These are phyloP conservation scores for Conchocele bisecta DNA, from an alignment of 2,888 invertebrate species.

Conservation along the genomic window DNA sequence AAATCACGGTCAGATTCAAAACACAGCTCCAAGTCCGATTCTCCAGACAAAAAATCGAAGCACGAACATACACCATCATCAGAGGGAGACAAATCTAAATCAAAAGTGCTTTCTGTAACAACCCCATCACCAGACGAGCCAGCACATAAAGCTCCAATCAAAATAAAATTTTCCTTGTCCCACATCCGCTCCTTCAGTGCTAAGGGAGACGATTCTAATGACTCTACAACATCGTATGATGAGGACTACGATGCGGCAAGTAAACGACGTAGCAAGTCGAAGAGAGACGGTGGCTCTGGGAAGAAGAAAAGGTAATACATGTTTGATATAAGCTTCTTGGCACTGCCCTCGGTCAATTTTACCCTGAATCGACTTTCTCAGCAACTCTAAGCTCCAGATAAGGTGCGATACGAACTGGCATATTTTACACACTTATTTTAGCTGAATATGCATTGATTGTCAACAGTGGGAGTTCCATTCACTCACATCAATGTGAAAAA, in stretches of 20 bases:
- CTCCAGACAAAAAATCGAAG: slow-evolving; percentile 49
- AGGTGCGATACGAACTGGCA: too few species aligned
- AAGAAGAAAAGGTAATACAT: slow-evolving; percentile 55
- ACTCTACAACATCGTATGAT: slow-evolving; percentile 46
- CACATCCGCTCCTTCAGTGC: slow-evolving; percentile 34
- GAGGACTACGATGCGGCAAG: slow-evolving; percentile 37
- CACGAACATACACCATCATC: slow-evolving; percentile 11
- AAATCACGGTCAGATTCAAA: slow-evolving; percentile 30
- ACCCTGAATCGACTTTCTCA: too few species aligned
- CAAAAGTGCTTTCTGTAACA: slow-evolving; percentile 10
- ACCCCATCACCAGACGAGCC: slow-evolving; percentile 31
- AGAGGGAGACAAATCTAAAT: slow-evolving; percentile 39
- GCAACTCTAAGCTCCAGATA: too few species aligned
- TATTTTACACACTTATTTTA: too few species aligned
- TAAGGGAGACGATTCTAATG: slow-evolving; percentile 33
- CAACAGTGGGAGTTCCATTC: too few species aligned
- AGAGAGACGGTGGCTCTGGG: slow-evolving; percentile 53
- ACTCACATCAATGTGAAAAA: too few species aligned
- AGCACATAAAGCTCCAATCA: slow-evolving; percentile 57
- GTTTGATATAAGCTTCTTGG: background rate
- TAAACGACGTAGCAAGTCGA: slow-evolving; percentile 32
- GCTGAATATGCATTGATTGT: too few species aligned
- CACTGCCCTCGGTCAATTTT: too few species aligned
- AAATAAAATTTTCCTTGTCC: slow-evolving; percentile 52
- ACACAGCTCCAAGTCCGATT: slow-evolving; percentile 30